These are phyloP conservation scores for Drosophila kohkoa DNA, from an alignment of 1,140 invertebrate genomes.

Conservation along the genomic window DNA sequence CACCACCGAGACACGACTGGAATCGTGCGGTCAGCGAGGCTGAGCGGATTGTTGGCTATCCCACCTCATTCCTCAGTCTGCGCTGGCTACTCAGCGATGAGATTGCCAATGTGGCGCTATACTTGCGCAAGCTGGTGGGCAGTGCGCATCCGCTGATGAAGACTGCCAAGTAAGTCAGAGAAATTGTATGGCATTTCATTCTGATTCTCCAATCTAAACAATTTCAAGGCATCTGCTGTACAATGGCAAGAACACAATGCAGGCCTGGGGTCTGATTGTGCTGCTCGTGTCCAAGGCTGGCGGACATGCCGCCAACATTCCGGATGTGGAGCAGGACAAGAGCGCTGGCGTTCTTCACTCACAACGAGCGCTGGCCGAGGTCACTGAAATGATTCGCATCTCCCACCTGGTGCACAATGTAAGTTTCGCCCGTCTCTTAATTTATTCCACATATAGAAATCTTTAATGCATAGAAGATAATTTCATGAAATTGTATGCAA, in stretches of 20 bases:
- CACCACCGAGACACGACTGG: slow-evolving; percentile 91
- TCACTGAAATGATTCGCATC: slow-evolving; percentile 99
- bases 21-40: slow-evolving; percentile 96
- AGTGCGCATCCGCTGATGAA: slow-evolving; percentile 97
- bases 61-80: slow-evolving; percentile 96
- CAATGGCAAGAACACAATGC: slow-evolving; percentile 95
- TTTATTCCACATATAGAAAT: too few species aligned
- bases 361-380: slow-evolving; percentile 96
- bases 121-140: slow-evolving; percentile 95
- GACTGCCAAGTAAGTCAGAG: slow-evolving; percentile 93
- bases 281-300: slow-evolving; percentile 96
- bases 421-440: slow-evolving; percentile 7
- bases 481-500: too few species aligned
- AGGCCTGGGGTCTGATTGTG: slow-evolving; percentile 96
- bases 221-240: slow-evolving; percentile 76
- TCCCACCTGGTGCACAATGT: slow-evolving; percentile 97
- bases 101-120: slow-evolving; percentile 96
- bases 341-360: slow-evolving; percentile 92
- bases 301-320: slow-evolving; percentile 90
- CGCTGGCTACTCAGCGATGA: slow-evolving; percentile 96
- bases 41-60: slow-evolving; percentile 98
- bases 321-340: slow-evolving; percentile 93
- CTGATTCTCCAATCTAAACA: too few species aligned
- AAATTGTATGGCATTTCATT: not conserved
- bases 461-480: too few species aligned